Evolutionary conservation across 2,113 vertebrate genomes (phyloP).

Genomic region (Callocephalon fimbriatum): DNA sequence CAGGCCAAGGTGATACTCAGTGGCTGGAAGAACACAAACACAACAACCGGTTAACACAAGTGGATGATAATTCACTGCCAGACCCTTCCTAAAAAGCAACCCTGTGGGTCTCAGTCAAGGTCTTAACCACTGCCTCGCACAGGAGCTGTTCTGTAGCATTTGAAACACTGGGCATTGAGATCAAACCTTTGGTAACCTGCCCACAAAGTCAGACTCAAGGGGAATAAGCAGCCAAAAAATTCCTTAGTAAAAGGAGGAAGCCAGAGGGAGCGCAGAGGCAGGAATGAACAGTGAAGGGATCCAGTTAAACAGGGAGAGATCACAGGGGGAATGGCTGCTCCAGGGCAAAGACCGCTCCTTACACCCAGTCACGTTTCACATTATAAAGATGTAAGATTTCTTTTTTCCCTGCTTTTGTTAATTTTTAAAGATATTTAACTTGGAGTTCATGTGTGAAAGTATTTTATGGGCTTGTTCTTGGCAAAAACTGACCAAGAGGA

Average conservation of each 20-base stretch:
- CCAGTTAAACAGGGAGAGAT: neutral
- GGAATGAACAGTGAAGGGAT: neutral
- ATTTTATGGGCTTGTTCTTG: neutral
- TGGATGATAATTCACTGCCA: neutral
- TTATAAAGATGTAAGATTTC: accelerated
- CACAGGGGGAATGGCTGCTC: accelerated
- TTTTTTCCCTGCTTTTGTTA: neutral
- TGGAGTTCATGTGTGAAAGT: accelerated
- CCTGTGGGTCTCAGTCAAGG: accelerated
- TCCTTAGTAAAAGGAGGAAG: accelerated
- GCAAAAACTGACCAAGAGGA: neutral
- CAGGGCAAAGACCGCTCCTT: neutral
- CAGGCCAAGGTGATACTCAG: slow-evolving; percentile 96
- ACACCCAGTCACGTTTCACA: neutral
- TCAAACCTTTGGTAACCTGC: neutral
- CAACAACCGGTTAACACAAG: neutral
- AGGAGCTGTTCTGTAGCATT: accelerated
- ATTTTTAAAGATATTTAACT: neutral
- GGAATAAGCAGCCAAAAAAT: neutral
- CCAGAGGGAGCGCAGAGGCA: neutral
- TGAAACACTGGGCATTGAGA: accelerated
- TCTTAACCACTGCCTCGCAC: accelerated
- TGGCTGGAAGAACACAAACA: slow-evolving; percentile 77
- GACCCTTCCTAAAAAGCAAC: neutral
- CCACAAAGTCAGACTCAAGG: accelerated